phyloP scores from a whole-genome alignment of 2,797 vertebrate genomes.

The Siniperca scherzeri region DNA sequence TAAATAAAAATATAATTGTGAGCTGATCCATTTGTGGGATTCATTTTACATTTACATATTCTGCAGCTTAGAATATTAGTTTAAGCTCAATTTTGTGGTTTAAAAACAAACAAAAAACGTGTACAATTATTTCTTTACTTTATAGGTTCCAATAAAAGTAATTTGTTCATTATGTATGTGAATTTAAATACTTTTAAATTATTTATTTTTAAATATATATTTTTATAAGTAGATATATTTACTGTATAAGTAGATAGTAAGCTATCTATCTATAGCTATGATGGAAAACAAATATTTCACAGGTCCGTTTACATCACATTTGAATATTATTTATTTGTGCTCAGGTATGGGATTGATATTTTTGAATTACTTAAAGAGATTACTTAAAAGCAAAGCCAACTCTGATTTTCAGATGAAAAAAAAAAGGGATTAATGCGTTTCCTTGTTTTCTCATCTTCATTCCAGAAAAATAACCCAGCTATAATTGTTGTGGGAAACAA shows the following conservation, averaged over 20 bases:
- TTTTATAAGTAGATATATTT: too few species aligned
- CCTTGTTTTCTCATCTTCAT: slow-evolving; percentile 51
- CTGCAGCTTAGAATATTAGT: not conserved
- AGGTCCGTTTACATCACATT: not conserved
- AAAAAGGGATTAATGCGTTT: slow-evolving; percentile 49
- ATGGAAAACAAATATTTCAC: slow-evolving; percentile 15
- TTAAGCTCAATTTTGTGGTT: not conserved
- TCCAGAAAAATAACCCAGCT: slow-evolving; percentile 97
- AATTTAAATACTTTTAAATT: not conserved
- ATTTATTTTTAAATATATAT: too few species aligned
- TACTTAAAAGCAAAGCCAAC: slow-evolving; percentile 37
- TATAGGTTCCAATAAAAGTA: not conserved
- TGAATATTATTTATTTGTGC: slow-evolving; percentile 13
- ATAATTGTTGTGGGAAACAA: slow-evolving; percentile 96
- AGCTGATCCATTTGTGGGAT: not conserved
- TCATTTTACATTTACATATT: not conserved
- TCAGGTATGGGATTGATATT: slow-evolving; percentile 45
- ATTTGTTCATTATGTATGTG: not conserved
- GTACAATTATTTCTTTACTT: too few species aligned
- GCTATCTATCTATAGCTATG: not conserved
- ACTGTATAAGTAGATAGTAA: too few species aligned
- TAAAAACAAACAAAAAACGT: too few species aligned
- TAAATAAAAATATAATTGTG: not conserved
- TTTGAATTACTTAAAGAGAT: slow-evolving; percentile 41
- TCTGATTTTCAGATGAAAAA: slow-evolving; percentile 40